Base-by-base conservation (phyloP, 2,888 invertebrate genomes). In the Drepanosiphum platanoidis region DNA sequence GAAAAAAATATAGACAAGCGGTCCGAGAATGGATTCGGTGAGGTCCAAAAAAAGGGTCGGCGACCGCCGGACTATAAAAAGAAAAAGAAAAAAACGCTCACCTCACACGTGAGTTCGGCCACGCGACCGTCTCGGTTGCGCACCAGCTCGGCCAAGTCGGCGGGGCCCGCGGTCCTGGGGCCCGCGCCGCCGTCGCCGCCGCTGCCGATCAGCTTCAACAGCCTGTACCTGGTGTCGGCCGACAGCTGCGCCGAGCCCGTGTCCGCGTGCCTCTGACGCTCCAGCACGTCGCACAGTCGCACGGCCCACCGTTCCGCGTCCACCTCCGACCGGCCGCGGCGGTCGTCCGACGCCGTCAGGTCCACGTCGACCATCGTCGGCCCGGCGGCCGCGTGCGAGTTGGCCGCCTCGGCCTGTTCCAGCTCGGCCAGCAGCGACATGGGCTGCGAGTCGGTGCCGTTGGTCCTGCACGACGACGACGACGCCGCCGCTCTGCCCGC, bases 391-490 rank as follows among this genome's bases (percentile, higher is more conserved):
- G 66, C 4, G 30, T 9, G 46, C 27, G 30, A 27, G n/a, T 18
- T 42, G 34, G 36, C 84, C 84, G 71, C 81, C 27, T 84, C 68
- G 39, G 75, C 84, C 58, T 77, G 84, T 66, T 84, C 84, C 36
- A 84, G 27, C 11, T 84, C 84, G 36, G 66, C 75, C 68, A 66
- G 32, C 34, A 84, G 36, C 68, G 84, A 84, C 84, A 84, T 68
- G 8, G 83, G 77, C 39, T 75, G 75, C 36, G 84, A 68, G 22
- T 68, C 83, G 32, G 58, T 72, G 3, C 64, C 42, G 30, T 66
- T 92, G 79, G 93, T 1, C 3, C 70, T 71, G 58, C 32, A 68
- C n/a, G 34, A 3, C 46, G 42, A 3, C 46, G 42, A 42, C 15
- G 46, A 46, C 34, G 18, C 13, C 13, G 79, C 1, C 30, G 58